These are phyloP conservation scores for Apodemus agrarius DNA, from an alignment of 2,797 vertebrate genomes.

Conservation along the genomic window DNA sequence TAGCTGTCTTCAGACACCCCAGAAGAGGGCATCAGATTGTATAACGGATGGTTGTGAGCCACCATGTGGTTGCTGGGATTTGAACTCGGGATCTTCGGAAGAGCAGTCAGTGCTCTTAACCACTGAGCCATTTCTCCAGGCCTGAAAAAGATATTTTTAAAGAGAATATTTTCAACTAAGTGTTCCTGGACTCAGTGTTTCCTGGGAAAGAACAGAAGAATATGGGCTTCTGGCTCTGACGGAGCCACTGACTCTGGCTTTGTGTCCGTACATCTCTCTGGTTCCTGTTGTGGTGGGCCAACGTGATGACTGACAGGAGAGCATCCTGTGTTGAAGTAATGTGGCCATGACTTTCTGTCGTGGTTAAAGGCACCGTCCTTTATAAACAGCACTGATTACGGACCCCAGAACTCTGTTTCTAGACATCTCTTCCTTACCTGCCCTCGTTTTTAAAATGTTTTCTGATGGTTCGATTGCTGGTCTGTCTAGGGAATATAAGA, in stretches of 20 bases:
- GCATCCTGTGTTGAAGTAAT: neutral
- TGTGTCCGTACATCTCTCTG: neutral
- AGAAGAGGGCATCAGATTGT: too few relatives aligned
- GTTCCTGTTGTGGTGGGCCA: neutral
- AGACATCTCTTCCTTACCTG: neutral
- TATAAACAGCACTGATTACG: neutral
- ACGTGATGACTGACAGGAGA: neutral
- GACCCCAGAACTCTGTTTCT: neutral
- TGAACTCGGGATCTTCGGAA: too few relatives aligned
- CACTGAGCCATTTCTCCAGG: too few relatives aligned
- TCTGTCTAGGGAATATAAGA: neutral
- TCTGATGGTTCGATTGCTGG: neutral
- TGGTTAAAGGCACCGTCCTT: neutral
- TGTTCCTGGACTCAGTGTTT: neutral
- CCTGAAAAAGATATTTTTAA: neutral
- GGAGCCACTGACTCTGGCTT: neutral
- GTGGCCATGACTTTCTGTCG: neutral
- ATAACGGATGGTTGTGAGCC: too few relatives aligned
- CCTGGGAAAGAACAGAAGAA: neutral
- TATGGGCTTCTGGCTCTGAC: neutral
- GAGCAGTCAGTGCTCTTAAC: too few relatives aligned
- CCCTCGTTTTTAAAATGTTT: neutral
- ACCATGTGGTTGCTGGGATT: too few relatives aligned
- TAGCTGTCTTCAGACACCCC: too few relatives aligned
- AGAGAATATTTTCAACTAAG: neutral